Percentiles rank a stretch among this genome's conserved stretches.
phyloP scores from a whole-genome alignment of 1,140 invertebrate species.

The Philopotamus ludificatus region DNA sequence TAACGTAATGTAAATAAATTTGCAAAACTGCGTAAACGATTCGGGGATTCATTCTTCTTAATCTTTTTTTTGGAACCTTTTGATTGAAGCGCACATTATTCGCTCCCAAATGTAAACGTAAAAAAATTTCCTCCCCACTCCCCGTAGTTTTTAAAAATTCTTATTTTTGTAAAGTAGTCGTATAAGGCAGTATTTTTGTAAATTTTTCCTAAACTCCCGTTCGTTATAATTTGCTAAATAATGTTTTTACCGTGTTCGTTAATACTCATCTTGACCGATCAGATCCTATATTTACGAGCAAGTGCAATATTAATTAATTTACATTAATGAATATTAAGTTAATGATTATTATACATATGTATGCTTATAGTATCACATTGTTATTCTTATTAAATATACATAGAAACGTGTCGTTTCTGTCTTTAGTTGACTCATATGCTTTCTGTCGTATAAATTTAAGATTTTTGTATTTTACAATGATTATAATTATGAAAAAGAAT shows the following conservation, averaged over 20 bases:
- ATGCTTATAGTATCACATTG: conserved; percentile 37
- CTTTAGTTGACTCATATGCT: conserved; percentile 40
- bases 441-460: conserved; percentile 38
- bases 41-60: no score
- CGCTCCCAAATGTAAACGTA: no score
- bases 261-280: conserved; percentile 42
- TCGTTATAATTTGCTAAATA: conserved; percentile 4
- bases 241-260: conserved; percentile 21
- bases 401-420: conserved; percentile 29
- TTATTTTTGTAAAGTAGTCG: no score
- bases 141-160: no score
- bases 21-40: no score
- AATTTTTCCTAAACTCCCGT: neutral
- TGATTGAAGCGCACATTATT: no score
- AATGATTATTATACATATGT: conserved; percentile 12
- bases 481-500: conserved; percentile 14
- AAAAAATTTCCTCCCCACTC: no score
- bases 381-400: no score
- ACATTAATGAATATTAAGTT: conserved; percentile 36
- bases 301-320: conserved; percentile 42
- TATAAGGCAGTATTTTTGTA: no score
- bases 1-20: no score
- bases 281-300: conserved; percentile 37
- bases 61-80: no score
- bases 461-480: conserved; percentile 27